Evolutionary conservation across 2,113 vertebrate species (phyloP), one percentile per base, ranked within the genome.

Genomic region (Burhinus bistriatus): DNA sequence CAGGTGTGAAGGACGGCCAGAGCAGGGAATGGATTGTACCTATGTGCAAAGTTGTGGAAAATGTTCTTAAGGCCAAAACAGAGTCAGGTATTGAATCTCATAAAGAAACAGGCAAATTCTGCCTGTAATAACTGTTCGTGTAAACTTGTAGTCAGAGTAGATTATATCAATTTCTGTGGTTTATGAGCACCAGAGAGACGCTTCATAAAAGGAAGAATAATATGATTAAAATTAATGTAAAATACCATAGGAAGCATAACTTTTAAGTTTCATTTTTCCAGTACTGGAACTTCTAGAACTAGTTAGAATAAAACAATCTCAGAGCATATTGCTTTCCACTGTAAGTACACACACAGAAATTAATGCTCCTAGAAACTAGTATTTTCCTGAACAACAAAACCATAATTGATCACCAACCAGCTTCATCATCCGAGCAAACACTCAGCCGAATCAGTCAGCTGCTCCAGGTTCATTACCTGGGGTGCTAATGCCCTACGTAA

Each of bases 381-480:
- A 79, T 76, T 94, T 94, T 80, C 62, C 86, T 88, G 94, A 95
- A 76, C 52, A 95, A 84, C 77, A 91, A 88, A 95, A 54, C 22
- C 12, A 27, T 81, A 88, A 93, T 42, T 95, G 85, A 97, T 95
- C 85, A 92, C 77, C 91, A 84, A 45, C 44, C 38, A 95, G 54
- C 80, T 90, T 83, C 92, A 81, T 83, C 94, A 90, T 12, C 5
- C 8, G 2, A 94, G 92, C 87, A 89, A 93, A 89, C 64, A 25
- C 59, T 61, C 59, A 22, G 23, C 36, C 5, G 3, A 92, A 94
- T 86, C 90, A 83, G 52, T 96, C 84, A 77, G 95, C 85, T 92
- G 91, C 85, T 92, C 85, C 78, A 54, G 57, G 78, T 92, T 96
- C 71, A 62, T 92, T 85, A 73, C 75, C 90, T 7, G 9, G 32